Evolutionary conservation across 2,888 invertebrate genomes (phyloP).

Genomic region (Dolichopus griseipennis): DNA sequence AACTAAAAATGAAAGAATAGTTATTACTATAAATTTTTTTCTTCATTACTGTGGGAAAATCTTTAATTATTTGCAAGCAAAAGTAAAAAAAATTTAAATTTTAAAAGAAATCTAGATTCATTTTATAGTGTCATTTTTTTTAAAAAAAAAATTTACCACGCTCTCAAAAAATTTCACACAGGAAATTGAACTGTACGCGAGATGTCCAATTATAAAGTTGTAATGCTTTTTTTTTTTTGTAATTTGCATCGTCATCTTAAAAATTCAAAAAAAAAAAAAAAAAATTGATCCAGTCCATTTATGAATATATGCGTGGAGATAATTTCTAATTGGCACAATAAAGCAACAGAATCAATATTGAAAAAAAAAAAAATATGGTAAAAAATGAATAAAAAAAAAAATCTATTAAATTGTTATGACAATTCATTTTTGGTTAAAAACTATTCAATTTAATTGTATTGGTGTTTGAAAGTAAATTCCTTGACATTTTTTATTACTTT

Average conservation of each 20-base stretch:
- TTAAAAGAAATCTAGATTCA: not conserved
- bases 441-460: not conserved
- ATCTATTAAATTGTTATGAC: conserved; percentile 1
- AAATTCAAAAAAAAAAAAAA: too few species aligned
- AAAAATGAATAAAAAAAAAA: not conserved
- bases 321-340: not conserved
- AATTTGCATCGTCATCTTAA: not conserved
- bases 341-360: too few species aligned
- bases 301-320: conserved; percentile 6
- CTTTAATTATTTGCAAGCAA: not conserved
- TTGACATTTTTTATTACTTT: not conserved
- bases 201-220: too few species aligned
- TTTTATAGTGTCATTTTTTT: not conserved
- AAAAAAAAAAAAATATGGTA: too few species aligned
- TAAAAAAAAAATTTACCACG: too few species aligned
- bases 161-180: too few species aligned
- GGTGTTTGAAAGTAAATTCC: not conserved
- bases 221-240: not conserved
- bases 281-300: not conserved
- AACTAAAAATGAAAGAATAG: not conserved
- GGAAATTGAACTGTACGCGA: too few species aligned
- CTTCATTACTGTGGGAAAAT: not conserved
- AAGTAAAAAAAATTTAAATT: too few species aligned
- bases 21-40: not conserved
- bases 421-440: not conserved